These are phyloP conservation scores for Synergus laeviventris DNA, from an alignment of 2,888 invertebrate species.

Conservation along the genomic window DNA sequence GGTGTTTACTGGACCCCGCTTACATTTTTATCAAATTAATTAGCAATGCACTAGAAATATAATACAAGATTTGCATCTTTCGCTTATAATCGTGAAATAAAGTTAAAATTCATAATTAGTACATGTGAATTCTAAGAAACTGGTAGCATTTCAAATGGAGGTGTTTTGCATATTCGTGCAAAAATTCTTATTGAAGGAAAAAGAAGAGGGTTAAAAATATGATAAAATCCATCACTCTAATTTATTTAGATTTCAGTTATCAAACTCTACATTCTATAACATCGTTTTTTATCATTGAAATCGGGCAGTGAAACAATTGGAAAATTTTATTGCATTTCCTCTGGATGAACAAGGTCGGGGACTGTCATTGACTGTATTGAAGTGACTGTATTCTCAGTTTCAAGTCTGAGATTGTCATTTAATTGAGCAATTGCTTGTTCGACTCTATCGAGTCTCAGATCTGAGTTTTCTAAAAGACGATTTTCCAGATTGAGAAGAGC, in stretches of 20 bases:
- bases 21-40: too few species aligned
- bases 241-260: background rate
- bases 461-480: slow-evolving; percentile 62
- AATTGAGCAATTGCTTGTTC: slow-evolving; percentile 64
- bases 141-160: too few species aligned
- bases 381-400: slow-evolving; percentile 36
- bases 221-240: background rate
- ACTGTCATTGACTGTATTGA: too few species aligned
- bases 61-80: too few species aligned
- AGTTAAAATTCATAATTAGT: too few species aligned
- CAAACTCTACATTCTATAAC: background rate
- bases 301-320: background rate
- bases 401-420: slow-evolving; percentile 56
- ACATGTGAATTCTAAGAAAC: too few species aligned
- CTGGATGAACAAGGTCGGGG: background rate
- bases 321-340: background rate
- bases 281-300: background rate
- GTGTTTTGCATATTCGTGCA: too few species aligned
- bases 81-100: too few species aligned
- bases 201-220: background rate
- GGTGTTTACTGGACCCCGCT: too few species aligned
- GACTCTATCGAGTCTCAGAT: slow-evolving; percentile 62
- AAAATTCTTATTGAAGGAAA: background rate
- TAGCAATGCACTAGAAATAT: too few species aligned
- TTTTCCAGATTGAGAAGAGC: slow-evolving; percentile 51